These are phyloP conservation scores for Apocheima hispidaria DNA, from an alignment of 2,888 invertebrate genomes.

Conservation along the genomic window DNA sequence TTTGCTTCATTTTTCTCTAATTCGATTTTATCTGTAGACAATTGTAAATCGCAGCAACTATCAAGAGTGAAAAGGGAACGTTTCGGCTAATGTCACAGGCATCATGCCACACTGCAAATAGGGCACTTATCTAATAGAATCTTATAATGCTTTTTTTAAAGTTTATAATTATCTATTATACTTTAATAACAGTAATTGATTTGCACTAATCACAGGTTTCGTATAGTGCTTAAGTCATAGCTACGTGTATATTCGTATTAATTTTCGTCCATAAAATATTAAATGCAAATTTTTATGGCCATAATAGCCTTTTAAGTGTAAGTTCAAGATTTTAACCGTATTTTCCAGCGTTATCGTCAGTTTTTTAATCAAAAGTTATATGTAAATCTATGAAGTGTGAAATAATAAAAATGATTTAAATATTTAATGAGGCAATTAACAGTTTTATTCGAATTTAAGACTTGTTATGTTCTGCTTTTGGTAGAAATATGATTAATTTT, in stretches of 20 bases:
- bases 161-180: slow-evolving; percentile 3
- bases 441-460: slow-evolving; percentile 15
- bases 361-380: slow-evolving; percentile 30
- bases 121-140: not conserved
- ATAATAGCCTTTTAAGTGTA: slow-evolving; percentile 43
- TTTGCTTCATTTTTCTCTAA: too few relatives aligned
- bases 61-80: too few relatives aligned
- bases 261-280: slow-evolving; percentile 39
- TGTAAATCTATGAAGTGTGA: slow-evolving; percentile 38
- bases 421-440: slow-evolving; percentile 29
- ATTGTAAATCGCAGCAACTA: too few relatives aligned
- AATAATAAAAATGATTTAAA: slow-evolving; percentile 32
- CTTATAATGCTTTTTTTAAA: not conserved
- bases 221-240: slow-evolving; percentile 32
- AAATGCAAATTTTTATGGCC: slow-evolving; percentile 47
- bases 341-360: slow-evolving; percentile 19
- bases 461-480: slow-evolving; percentile 12
- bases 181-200: slow-evolving; percentile 41
- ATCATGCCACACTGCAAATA: too few relatives aligned
- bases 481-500: slow-evolving; percentile 22
- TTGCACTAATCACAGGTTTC: slow-evolving; percentile 39
- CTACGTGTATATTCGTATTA: slow-evolving; percentile 30
- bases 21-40: too few relatives aligned
- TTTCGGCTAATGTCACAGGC: too few relatives aligned
- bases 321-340: slow-evolving; percentile 19